Evolutionary conservation across 1,140 invertebrate species (phyloP).

Genomic region (Aculops lycopersici): DNA sequence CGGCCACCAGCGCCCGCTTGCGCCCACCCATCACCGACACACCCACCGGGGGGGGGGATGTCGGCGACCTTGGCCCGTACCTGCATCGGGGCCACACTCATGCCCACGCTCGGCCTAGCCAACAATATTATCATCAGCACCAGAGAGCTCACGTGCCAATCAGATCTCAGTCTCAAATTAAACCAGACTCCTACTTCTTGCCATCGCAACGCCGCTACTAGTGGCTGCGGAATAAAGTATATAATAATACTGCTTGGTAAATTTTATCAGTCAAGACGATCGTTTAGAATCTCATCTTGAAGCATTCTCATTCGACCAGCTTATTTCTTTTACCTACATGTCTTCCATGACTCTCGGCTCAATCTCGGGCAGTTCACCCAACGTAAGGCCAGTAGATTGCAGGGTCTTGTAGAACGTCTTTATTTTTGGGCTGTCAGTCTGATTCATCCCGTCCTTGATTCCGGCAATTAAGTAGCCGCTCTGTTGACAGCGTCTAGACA

Average conservation of each 20-base stretch:
- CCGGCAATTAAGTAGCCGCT: conserved; percentile 5
- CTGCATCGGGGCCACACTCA: background rate
- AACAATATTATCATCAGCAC: background rate
- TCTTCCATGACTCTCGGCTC: background rate
- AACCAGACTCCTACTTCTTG: background rate
- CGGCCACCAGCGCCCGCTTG: no score
- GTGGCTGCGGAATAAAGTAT: no score
- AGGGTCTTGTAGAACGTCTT: conserved; percentile 2
- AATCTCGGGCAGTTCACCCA: conserved; percentile 4
- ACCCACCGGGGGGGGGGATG: no score
- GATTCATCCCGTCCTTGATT: background rate
- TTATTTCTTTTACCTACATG: no score
- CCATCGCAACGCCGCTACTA: background rate
- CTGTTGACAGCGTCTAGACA: conserved; percentile 6
- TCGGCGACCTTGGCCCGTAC: background rate
- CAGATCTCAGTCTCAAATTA: background rate
- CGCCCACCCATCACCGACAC: no score
- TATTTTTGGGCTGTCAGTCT: conserved; percentile 1
- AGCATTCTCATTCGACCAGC: no score
- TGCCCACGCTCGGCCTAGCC: no score
- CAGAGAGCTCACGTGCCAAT: background rate
- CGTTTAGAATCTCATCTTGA: no score
- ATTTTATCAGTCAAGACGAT: no score
- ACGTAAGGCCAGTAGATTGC: background rate
- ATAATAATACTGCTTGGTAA: no score